Percentiles rank a stretch among this genome's conserved stretches.
These are phyloP conservation scores for Eupeodes latifasciatus DNA, from an alignment of 2,888 invertebrate genomes.

Conservation along the genomic window DNA sequence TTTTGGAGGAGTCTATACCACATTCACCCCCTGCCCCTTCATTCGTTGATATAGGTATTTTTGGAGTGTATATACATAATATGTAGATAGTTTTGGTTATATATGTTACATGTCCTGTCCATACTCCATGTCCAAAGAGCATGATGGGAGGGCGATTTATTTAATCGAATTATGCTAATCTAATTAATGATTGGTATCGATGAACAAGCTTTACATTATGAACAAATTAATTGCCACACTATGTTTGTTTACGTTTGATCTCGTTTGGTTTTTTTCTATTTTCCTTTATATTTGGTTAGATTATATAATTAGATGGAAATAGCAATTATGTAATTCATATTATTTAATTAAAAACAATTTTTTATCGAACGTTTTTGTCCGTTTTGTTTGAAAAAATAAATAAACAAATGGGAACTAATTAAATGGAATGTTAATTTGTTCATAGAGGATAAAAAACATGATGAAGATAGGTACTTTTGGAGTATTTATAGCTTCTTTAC, in stretches of 20 bases:
- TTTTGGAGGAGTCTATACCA: conserved; percentile 10
- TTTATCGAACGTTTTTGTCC: background rate
- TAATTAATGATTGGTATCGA: conserved; percentile 74
- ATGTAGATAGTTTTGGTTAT: background rate
- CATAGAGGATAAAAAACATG: too few relatives aligned
- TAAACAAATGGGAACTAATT: too few relatives aligned
- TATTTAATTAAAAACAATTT: background rate
- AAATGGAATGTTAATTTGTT: too few relatives aligned
- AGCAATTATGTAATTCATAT: conserved; percentile 9
- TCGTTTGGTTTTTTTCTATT: background rate
- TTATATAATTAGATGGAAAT: conserved; percentile 19
- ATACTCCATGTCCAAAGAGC: conserved; percentile 6
- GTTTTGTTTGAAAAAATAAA: too few relatives aligned
- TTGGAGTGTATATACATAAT: background rate
- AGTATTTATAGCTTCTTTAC: too few relatives aligned
- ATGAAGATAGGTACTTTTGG: too few relatives aligned
- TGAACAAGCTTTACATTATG: conserved; percentile 66
- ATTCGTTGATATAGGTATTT: conserved; percentile 5
- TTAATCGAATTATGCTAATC: conserved; percentile 75
- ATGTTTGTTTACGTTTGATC: conserved; percentile 49
- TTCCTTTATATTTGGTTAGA: background rate
- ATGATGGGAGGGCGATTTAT: conserved; percentile 68
- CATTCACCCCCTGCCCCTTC: background rate
- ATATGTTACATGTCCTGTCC: conserved; percentile 7
- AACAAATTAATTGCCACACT: conserved; percentile 74